Base-by-base conservation (phyloP, 2,888 invertebrate species). In the Ecliptopera silaceata region DNA sequence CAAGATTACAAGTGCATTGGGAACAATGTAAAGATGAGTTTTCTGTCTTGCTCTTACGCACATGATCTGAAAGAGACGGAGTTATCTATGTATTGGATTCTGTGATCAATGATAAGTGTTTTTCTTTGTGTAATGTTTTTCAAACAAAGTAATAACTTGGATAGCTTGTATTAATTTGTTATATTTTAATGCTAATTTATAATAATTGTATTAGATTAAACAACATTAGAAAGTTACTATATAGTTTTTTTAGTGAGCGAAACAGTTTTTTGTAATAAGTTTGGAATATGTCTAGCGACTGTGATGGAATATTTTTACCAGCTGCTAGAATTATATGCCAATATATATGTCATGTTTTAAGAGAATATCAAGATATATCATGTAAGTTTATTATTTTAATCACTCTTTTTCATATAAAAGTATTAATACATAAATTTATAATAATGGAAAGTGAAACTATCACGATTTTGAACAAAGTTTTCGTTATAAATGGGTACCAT, bases 221-320 rank as follows among this genome's bases (percentile, higher is more conserved):
- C 22, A 22, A 5, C 6, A 6, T 22, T 4, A 22, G 4, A 2
- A 22, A 22, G 22, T 22, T 22, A 6, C 6, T 1, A 22, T 22
- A 22, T n/a, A n/a, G n/a, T n/a, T 22, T 22, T 26, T 26, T 26
- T 26, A 8, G 6, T 36, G 15, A 36, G 15, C 15, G 36, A 10
- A 36, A 4, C 12, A 36, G 15, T 15, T 15, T 4, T 8, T 36
- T 34, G 34, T 15, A 34, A 11, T 15, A 34, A 11, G 11, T 29
- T 29, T 10, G 12, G n/a, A 29, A 26, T 42, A 88, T 88, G 88
- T 63, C 86, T 2, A 75, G 71, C 52, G 83, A 86, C n/a, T 86
- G 82, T 70, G 85, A 77, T 13, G 82, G 87, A 12, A 41, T 80
- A 6, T 43, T 88, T 38, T 55, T 86, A 52, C 75, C 82, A 1